Evolutionary conservation across 2,888 invertebrate species (phyloP).

Genomic region (Pristionchus mayeri): DNA sequence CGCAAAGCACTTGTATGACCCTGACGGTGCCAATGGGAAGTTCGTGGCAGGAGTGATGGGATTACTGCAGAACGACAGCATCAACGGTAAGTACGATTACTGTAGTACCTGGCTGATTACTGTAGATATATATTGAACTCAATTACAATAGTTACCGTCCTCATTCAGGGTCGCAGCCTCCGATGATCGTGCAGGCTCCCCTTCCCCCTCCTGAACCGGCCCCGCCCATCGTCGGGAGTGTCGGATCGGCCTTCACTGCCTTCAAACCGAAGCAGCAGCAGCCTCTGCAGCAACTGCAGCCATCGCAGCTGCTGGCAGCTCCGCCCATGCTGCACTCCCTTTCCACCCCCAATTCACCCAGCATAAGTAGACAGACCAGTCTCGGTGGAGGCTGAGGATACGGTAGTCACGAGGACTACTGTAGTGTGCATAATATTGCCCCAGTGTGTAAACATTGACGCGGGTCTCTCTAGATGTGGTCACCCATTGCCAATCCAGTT

Average conservation of each 20-base stretch:
- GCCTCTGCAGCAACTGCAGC: slow-evolving; percentile 20
- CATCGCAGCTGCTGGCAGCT: slow-evolving; percentile 20
- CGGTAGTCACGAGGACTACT: background rate
- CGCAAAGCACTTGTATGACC: no score
- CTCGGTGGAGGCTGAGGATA: slow-evolving; percentile 24
- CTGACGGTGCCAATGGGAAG: no score
- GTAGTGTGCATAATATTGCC: slow-evolving; percentile 23
- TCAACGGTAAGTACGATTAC: no score
- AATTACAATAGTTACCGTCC: background rate
- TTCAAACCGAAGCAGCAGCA: slow-evolving; percentile 41
- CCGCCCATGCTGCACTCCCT: slow-evolving; percentile 38
- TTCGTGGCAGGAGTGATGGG: slow-evolving; percentile 1
- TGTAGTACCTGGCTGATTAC: no score
- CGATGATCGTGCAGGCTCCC: background rate
- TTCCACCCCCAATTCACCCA: slow-evolving; percentile 43
- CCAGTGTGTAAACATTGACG: no score
- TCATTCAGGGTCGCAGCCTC: background rate
- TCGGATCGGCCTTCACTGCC: slow-evolving; percentile 42
- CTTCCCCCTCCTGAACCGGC: slow-evolving; percentile 24
- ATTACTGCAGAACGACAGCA: background rate
- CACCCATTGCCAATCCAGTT: slow-evolving; percentile 14
- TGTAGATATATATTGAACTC: no score
- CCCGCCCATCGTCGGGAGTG: slow-evolving; percentile 28
- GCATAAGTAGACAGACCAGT: slow-evolving; percentile 41
- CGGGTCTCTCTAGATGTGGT: slow-evolving; percentile 12